A percentile compares a stretch with the other conserved stretches of the same genome.
phyloP scores from a whole-genome alignment of 2,113 vertebrate genomes.

The Leucosticte australis region DNA sequence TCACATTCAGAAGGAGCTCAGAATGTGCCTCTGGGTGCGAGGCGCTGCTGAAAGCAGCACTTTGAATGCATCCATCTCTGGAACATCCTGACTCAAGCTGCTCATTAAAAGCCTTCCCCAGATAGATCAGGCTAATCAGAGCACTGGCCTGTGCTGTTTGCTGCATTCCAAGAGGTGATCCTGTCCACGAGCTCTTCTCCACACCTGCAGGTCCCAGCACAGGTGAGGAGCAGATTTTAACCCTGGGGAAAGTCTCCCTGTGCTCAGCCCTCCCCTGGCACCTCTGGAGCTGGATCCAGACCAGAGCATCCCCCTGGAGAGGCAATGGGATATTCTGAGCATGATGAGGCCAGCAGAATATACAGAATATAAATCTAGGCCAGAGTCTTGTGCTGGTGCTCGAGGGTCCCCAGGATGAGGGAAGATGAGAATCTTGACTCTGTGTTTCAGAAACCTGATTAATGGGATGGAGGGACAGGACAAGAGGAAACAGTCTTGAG shows the following conservation, averaged over 20 bases:
- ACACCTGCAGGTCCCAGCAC: not conserved
- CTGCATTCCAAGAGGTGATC: not conserved
- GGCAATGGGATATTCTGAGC: not conserved
- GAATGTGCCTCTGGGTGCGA: slow-evolving; percentile 38
- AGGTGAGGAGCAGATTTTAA: not conserved
- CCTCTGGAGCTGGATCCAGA: not conserved
- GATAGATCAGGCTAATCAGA: slow-evolving; percentile 39
- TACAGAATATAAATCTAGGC: not conserved
- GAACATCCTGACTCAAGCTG: slow-evolving; percentile 24
- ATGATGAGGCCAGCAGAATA: not conserved
- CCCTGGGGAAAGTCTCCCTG: not conserved
- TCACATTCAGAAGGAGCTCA: slow-evolving; percentile 12
- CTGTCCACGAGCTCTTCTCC: not conserved
- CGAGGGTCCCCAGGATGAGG: no score
- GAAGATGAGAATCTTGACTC: no score
- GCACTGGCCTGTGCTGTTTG: not conserved
- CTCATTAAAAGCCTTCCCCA: slow-evolving; percentile 56
- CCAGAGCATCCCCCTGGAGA: not conserved
- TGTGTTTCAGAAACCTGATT: no score
- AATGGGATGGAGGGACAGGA: no score
- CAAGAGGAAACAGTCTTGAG: no score
- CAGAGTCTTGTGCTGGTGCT: not conserved
- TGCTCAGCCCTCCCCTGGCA: not conserved
- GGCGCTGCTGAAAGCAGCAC: slow-evolving; percentile 55
- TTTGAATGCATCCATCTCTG: slow-evolving; percentile 12